A percentile compares a stretch with the other conserved stretches of the same genome.
Conservation (phyloP, 2,797 vertebrate species). For the Cyprinella venusta region DNA sequence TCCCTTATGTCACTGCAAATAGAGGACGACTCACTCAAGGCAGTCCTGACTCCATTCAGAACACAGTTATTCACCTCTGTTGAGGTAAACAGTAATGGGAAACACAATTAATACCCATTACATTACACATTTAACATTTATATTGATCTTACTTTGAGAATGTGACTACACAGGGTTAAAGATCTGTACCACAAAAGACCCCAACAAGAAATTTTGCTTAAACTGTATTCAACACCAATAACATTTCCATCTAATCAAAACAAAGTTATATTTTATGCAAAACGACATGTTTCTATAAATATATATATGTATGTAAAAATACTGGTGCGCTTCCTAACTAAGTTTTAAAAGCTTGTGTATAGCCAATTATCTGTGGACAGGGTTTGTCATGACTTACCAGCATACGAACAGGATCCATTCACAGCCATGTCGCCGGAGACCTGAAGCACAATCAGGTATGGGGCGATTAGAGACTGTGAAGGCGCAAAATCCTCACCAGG, state of each 20-base stretch:
- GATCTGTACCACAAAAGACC: background rate
- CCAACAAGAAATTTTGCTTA: background rate
- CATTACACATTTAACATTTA: background rate
- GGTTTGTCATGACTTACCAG: slow-evolving; percentile 60
- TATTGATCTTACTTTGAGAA: background rate
- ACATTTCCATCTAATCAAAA: background rate
- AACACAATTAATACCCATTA: background rate
- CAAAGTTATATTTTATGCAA: background rate
- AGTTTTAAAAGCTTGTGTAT: slow-evolving; percentile 44
- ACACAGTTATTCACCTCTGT: slow-evolving; percentile 70
- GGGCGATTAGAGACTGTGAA: slow-evolving; percentile 58
- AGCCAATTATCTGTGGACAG: slow-evolving; percentile 66
- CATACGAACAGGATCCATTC: slow-evolving; percentile 50
- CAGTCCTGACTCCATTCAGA: slow-evolving; percentile 65
- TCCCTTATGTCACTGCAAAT: slow-evolving; percentile 75
- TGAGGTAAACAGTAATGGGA: no score
- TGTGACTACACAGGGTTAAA: background rate
- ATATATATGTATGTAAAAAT: background rate
- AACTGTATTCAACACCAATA: background rate
- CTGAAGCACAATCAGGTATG: slow-evolving; percentile 56
- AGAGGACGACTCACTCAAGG: slow-evolving; percentile 73
- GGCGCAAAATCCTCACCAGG: slow-evolving; percentile 67
- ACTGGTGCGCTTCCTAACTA: background rate
- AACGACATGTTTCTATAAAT: background rate
- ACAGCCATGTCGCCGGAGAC: slow-evolving; percentile 69